Base-by-base conservation (phyloP, 2,797 vertebrate species). In the Xenopus petersii region DNA sequence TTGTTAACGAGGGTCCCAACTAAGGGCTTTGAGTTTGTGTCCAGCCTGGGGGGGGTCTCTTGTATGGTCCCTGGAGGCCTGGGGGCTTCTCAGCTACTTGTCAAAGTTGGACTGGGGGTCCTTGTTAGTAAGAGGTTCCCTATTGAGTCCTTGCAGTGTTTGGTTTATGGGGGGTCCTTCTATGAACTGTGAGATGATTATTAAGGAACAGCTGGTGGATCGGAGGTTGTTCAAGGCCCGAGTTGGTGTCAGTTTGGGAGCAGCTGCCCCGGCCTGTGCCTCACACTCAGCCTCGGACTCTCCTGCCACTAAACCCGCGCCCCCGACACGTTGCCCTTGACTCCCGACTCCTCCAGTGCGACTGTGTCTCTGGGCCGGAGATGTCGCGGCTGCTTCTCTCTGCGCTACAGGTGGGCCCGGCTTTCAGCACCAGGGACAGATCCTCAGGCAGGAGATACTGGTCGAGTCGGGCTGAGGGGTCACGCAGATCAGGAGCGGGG, bases 341-440 rank as follows among this genome's bases (percentile, higher is more conserved):
- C 49, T 30, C 26, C 26, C 26, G 26, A 30, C 26, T 30, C 26
- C 4, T 10, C 49, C 49, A 51, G 49, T 9, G 10, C 64, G 24
- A 30, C 12, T 59, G 10, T 33, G 59, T 13, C 66, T 48, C 33
- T 64, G 74, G 54, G 62, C 68, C n/a, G 33, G 9, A 48, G 17
- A 64, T 42, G 1, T 10, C 48, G 21, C 30, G 49, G 49, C 49
- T 54, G 2, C 49, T 21, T 21, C 21, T 21, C 21, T 54, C 49
- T 16, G 12, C 49, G 55, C n/a, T 58, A n/a, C 55, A 12, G 54
- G 54, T 26, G 26, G 67, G 48, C 54, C 30, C n/a, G 42, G 48
- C 2, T 46, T 72, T 77, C 75, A 77, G 75, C 75, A 72, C 70
- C 75, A 73, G 30, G 75, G 75, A 72, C 56, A 77, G 75, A 58